phyloP scores from a whole-genome alignment of 2,797 vertebrate genomes.

The Poecilia velifera region DNA sequence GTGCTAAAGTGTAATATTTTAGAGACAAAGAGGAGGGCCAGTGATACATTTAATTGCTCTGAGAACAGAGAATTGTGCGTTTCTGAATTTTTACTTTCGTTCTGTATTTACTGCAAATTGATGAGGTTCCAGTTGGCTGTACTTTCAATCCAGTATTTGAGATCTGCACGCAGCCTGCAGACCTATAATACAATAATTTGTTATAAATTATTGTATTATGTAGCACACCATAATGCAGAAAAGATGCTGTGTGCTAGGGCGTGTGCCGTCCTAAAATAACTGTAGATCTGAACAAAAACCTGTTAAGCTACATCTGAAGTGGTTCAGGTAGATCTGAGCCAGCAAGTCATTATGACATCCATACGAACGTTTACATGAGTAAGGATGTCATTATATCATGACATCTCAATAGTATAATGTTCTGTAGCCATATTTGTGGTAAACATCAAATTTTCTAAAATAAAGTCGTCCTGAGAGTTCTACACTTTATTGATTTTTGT shows the following conservation, averaged over 20 bases:
- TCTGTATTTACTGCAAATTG: neutral
- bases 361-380: no score
- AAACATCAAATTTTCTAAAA: neutral
- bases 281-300: neutral
- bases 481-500: neutral
- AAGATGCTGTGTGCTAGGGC: neutral
- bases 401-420: neutral
- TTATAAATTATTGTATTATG: neutral
- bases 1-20: neutral
- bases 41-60: neutral
- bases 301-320: neutral
- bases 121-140: constrained; percentile 10
- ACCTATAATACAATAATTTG: neutral
- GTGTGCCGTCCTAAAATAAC: neutral
- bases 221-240: neutral
- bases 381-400: no score
- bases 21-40: neutral
- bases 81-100: neutral
- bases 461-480: neutral
- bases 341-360: no score
- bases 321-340: no score
- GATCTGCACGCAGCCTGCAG: neutral
- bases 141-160: neutral
- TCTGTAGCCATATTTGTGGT: neutral
- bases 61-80: neutral